Evolutionary conservation across 2,888 invertebrate species (phyloP), one percentile per base, ranked within the genome.

Genomic region (Cerastis rubricosa): DNA sequence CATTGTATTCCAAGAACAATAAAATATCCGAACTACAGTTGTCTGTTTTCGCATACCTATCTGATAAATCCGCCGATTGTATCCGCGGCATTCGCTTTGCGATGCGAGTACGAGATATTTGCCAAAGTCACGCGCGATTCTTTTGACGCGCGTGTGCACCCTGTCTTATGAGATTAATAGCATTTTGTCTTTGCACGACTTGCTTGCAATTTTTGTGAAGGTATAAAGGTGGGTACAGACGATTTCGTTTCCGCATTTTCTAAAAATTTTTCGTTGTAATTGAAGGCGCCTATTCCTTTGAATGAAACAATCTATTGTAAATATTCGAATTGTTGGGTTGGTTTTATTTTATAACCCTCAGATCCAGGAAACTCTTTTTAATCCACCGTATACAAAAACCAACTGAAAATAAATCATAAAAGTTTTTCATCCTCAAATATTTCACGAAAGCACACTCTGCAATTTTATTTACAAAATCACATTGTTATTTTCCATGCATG

Each of bases 151-250:
- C 78, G 82, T 88, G 85, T 87, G 84, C 76, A 74, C 72, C 65
- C 71, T 73, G 80, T 75, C 85, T 87, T 87, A 86, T 70, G 71
- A 85, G 86, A 89, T 88, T 87, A 88, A 89, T 91, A 84, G 85
- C 61, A 29, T 78, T 78, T 78, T 57, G 54, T 49, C 40, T 43
- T 57, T 78, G 22, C 19, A 22, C 22, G 7, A 49, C 8, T 72
- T 43, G 79, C 22, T 78, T 35, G 49, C 43, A 65, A 71, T 71
- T 57, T 78, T 57, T 29, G 40, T 47, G 11, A 22, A 8, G 11
- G 14, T 49, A 7, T 51, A 68, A 77, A 45, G 35, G 14, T 14
- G 12, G 5, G 1, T 51, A 22, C 17, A 29, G 9, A 77, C 5
- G 3, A 45, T 45, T 65, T 47, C 4, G 1, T 17, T 29, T 29